Evolutionary conservation across 2,797 vertebrate species (phyloP), one percentile per base, ranked within the genome.

Genomic region (Tachyglossus aculeatus): DNA sequence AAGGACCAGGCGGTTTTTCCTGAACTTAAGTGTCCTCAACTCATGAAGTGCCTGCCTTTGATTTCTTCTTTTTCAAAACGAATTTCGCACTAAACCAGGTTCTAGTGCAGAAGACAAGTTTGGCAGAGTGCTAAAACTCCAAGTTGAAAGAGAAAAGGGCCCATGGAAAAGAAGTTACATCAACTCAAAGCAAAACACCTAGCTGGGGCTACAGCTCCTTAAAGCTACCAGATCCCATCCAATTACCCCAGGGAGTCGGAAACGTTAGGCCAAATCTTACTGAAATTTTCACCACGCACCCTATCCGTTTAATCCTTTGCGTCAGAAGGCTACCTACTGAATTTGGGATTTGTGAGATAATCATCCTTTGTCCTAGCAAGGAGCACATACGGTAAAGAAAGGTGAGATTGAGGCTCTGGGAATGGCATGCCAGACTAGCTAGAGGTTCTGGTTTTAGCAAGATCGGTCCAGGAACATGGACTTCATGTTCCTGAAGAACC

Each of bases 21-120:
- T 37, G 13, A 45, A 43, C 53, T 21, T 24, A 48, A 53, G 61
- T 10, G 72, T 32, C 39, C 25, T 71, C 21, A 22, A n/a, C 59
- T 54, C 41, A 11, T n/a, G n/a, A 8, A 48, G 12, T 36, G 45
- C 18, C 29, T 52, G 45, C 65, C 54, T 72, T 59, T 70, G 41
- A 44, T 40, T 27, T 31, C 64, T 73, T 52, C 54, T 54, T 40
- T 78, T 70, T 60, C 47, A 58, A 57, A 51, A 61, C 21, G 47
- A 67, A 73, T 24, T 41, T 73, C 43, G 62, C 22, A 56, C 71
- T 27, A 69, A 62, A 37, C 18, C 34, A 61, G 43, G 57, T 47
- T 41, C 41, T 74, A 57, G 43, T 32, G 37, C 61, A 77, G 19
- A 62, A 59, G 61, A 47, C 29, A 44, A 18, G 41, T 14, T 44